A percentile compares a stretch with the other conserved stretches of the same genome.
Conservation (phyloP, 2,888 invertebrate species). For the Autographa pulchrina region DNA sequence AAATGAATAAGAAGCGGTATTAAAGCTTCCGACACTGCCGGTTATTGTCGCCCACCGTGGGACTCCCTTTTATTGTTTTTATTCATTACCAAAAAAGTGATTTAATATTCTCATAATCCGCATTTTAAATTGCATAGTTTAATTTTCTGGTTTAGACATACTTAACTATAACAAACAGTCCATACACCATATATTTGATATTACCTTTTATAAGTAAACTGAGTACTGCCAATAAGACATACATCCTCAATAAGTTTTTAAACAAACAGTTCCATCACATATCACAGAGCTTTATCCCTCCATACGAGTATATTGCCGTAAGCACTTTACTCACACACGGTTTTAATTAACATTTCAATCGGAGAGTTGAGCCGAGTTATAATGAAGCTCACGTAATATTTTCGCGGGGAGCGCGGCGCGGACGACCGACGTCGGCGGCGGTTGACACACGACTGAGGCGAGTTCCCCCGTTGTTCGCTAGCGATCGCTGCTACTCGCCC, state of each 20-base stretch:
- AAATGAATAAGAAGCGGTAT: slow-evolving; percentile 39
- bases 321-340: slow-evolving; percentile 68
- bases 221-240: slow-evolving; percentile 79
- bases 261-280: slow-evolving; percentile 80
- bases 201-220: slow-evolving; percentile 85
- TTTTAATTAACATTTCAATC: slow-evolving; percentile 62
- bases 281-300: slow-evolving; percentile 72
- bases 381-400: slow-evolving; percentile 65
- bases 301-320: slow-evolving; percentile 52
- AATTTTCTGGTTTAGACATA: neutral
- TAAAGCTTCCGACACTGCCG: slow-evolving; percentile 25
- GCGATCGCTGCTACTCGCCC: slow-evolving; percentile 74
- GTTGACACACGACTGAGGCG: slow-evolving; percentile 76
- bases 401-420: slow-evolving; percentile 34
- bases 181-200: slow-evolving; percentile 31
- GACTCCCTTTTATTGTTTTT: slow-evolving; percentile 22
- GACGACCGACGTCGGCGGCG: slow-evolving; percentile 68
- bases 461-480: slow-evolving; percentile 65
- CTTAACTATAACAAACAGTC: slow-evolving; percentile 20
- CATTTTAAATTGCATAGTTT: neutral
- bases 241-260: slow-evolving; percentile 82
- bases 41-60: slow-evolving; percentile 44
- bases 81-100: slow-evolving; percentile 3
- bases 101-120: slow-evolving; percentile 6
- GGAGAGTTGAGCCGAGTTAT: slow-evolving; percentile 63